These are phyloP conservation scores for Oconnorella tubifera DNA, from an alignment of 2,888 invertebrate species.

Conservation along the genomic window DNA sequence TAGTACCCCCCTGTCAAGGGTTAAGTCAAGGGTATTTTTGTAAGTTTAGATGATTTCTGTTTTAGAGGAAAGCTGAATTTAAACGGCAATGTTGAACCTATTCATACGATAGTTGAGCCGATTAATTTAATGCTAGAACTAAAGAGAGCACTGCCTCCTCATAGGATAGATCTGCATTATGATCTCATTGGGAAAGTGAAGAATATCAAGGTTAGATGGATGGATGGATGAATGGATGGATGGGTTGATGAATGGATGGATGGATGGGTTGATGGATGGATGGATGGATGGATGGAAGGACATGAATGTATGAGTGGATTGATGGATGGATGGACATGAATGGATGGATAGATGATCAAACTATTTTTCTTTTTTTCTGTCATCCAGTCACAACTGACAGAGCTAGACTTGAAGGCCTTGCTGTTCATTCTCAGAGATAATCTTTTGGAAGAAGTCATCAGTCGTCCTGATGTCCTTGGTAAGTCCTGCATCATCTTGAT, in stretches of 20 bases:
- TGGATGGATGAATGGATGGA: no score
- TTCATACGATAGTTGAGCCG: constrained; percentile 75
- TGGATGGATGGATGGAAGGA: no score
- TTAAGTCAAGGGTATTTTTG: no score
- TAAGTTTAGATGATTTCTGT: background rate
- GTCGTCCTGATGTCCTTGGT: constrained; percentile 29
- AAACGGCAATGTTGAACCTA: constrained; percentile 68
- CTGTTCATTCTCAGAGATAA: constrained; percentile 72
- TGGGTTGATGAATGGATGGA: no score
- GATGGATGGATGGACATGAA: no score
- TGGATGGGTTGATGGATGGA: no score
- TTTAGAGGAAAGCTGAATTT: constrained; percentile 48
- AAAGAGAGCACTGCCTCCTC: constrained; percentile 65
- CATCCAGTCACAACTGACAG: constrained; percentile 67
- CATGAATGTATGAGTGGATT: no score
- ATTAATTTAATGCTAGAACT: constrained; percentile 69
- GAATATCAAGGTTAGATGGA: constrained; percentile 59
- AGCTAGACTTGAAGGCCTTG: constrained; percentile 70
- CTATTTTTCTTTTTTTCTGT: background rate
- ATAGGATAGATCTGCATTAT: constrained; percentile 57
- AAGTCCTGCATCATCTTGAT: constrained; percentile 5
- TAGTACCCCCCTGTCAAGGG: no score
- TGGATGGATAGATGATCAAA: background rate
- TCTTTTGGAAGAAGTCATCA: constrained; percentile 46
- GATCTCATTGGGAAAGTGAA: constrained; percentile 70